Conservation (phyloP, 2,888 invertebrate species). For the Epicampocera succincta region DNA sequence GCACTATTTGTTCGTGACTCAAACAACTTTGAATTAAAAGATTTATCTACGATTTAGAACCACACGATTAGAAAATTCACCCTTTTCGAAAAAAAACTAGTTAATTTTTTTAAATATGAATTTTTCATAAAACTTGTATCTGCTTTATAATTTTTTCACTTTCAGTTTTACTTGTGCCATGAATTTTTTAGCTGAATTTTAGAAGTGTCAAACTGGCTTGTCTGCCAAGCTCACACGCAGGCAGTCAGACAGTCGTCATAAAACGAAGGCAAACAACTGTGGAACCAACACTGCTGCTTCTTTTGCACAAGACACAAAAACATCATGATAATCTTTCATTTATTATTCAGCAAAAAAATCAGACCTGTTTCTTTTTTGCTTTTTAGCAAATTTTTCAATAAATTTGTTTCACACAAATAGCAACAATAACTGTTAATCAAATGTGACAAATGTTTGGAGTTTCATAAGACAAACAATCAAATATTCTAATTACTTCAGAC, state of each 20-base stretch:
- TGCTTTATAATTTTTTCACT: constrained; percentile 27
- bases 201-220: constrained; percentile 54
- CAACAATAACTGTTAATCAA: constrained; percentile 18
- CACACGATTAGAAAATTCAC: no score
- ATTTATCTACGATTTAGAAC: no score
- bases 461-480: constrained; percentile 8
- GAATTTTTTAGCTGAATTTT: constrained; percentile 25
- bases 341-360: constrained; percentile 31
- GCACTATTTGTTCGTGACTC: no score
- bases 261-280: constrained; percentile 65
- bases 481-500: constrained; percentile 29
- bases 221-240: constrained; percentile 25
- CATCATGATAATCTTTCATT: constrained; percentile 23
- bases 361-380: constrained; percentile 24
- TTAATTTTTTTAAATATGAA: no score
- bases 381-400: background rate
- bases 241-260: constrained; percentile 19
- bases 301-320: constrained; percentile 11
- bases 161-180: background rate
- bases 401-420: constrained; percentile 27
- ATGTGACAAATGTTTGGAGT: constrained; percentile 4
- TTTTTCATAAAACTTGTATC: constrained; percentile 21
- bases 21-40: no score
- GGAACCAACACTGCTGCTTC: constrained; percentile 5
- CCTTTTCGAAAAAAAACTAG: no score